A percentile compares a stretch with the other conserved stretches of the same genome.
phyloP scores from a whole-genome alignment of 2,888 invertebrate genomes.

The Rugalucina vietnamica region DNA sequence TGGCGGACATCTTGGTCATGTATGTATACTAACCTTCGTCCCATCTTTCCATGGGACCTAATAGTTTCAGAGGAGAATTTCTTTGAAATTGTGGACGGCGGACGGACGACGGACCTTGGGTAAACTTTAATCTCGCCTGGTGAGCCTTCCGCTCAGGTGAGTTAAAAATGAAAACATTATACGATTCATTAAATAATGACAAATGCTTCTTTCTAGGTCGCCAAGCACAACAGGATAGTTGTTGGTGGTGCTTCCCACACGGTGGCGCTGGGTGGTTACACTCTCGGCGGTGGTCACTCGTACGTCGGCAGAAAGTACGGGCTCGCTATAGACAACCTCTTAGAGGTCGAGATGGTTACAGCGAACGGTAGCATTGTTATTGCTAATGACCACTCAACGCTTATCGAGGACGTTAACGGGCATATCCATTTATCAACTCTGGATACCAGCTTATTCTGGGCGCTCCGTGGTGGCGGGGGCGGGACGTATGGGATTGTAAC shows the following conservation, averaged over 20 bases:
- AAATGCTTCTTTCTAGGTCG: slow-evolving; percentile 47
- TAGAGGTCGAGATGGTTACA: slow-evolving; percentile 59
- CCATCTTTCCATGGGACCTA: too few relatives aligned
- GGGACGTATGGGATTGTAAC: slow-evolving; percentile 61
- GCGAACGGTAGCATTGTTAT: slow-evolving; percentile 45
- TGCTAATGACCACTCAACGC: slow-evolving; percentile 37
- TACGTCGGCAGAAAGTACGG: slow-evolving; percentile 64
- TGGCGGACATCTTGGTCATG: too few relatives aligned
- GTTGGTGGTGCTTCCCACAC: slow-evolving; percentile 74
- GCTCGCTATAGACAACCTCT: slow-evolving; percentile 61
- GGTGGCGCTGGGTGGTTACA: slow-evolving; percentile 74
- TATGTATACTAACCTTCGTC: too few relatives aligned
- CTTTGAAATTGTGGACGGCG: too few relatives aligned
- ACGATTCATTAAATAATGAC: background rate
- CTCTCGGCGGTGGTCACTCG: slow-evolving; percentile 75
- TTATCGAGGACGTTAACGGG: slow-evolving; percentile 8
- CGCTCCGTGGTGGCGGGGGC: slow-evolving; percentile 66
- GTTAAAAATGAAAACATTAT: too few relatives aligned
- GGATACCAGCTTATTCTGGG: slow-evolving; percentile 65
- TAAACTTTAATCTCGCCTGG: too few relatives aligned
- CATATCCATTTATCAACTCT: background rate
- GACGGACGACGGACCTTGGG: too few relatives aligned
- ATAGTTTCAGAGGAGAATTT: too few relatives aligned
- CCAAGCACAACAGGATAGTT: slow-evolving; percentile 57
- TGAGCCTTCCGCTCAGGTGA: too few relatives aligned